Base-by-base conservation (phyloP, 2,888 invertebrate species). In the Isotomurus palustris region DNA sequence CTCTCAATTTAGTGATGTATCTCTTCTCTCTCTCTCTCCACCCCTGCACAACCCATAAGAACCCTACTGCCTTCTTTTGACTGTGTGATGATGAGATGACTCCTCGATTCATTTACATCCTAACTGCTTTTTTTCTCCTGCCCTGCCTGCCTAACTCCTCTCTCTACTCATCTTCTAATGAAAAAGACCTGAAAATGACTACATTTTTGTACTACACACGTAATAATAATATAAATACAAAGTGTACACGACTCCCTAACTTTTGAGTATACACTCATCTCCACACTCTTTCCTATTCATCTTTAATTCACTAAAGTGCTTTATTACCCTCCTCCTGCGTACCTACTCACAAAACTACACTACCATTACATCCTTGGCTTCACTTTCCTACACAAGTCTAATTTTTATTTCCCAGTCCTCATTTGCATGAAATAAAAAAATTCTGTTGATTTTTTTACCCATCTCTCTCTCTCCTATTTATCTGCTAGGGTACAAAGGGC, bases 221-320 rank as follows among this genome's bases (percentile, higher is more conserved):
- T 38, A 17, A 17, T 38, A 5, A n/a, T 17, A 8, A 19, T 14
- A 38, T 38, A 17, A 38, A 38, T n/a, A n/a, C n/a, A n/a, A n/a
- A n/a, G n/a, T n/a, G n/a, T n/a, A n/a, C n/a, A n/a, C n/a, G n/a
- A n/a, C n/a, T n/a, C n/a, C n/a, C n/a, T n/a, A n/a, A n/a, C n/a
- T n/a, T n/a, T n/a, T n/a, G n/a, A n/a, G n/a, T n/a, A n/a, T n/a
- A n/a, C n/a, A 8, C 6, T 5, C 5, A n/a, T 38, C 5, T 38
- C 14, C 43, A 17, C 10, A 17, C 44, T 22, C 38, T 44, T 27
- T 25, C 14, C 28, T 49, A 62, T 63, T 63, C 66, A 63, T 66
- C 56, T 60, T 60, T 67, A 67, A 67, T 67, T 67, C 64, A 67
- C 51, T 57, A 59, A 66, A 67, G 66, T 67, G 66, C 64, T 67